phyloP scores from a whole-genome alignment of 1,140 invertebrate genomes.

The Leptopilina clavipes region DNA sequence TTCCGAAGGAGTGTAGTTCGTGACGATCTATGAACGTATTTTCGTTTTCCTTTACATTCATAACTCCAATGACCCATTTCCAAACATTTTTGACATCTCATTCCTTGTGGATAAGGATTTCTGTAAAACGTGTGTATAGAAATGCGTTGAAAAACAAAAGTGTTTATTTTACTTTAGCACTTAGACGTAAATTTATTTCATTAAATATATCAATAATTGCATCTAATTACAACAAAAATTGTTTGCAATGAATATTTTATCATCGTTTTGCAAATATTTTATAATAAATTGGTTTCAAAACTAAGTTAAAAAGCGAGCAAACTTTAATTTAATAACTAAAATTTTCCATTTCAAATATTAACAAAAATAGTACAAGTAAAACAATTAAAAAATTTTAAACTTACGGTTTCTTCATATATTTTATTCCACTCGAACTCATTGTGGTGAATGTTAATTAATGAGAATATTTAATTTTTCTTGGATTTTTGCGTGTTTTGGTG shows the following conservation, averaged over 20 bases:
- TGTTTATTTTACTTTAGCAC: not conserved
- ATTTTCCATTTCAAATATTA: not conserved
- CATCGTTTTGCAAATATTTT: no score
- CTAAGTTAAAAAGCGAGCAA: no score
- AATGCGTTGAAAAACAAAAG: not conserved
- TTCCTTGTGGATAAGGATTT: conserved; percentile 79
- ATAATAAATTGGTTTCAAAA: no score
- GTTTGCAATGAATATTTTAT: no score
- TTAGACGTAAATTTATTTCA: no score
- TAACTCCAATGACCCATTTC: conserved; percentile 95
- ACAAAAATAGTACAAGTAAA: not conserved
- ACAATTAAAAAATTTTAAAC: conserved; percentile 38
- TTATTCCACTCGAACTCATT: conserved; percentile 61
- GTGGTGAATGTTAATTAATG: no score
- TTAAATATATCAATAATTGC: no score
- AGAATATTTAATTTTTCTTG: no score
- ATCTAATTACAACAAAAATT: no score
- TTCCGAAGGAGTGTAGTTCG: conserved; percentile 88
- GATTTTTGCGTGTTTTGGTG: no score
- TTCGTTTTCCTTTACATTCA: conserved; percentile 92
- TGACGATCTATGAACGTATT: conserved; percentile 88
- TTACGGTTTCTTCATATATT: conserved; percentile 63
- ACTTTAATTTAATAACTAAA: not conserved
- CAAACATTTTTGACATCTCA: conserved; percentile 93
- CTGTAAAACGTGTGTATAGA: conserved; percentile 48